Evolutionary conservation across 37 sponge, comb jelly and placozoan genomes (phyloP).

Genomic region (Spongilla lacustris): DNA sequence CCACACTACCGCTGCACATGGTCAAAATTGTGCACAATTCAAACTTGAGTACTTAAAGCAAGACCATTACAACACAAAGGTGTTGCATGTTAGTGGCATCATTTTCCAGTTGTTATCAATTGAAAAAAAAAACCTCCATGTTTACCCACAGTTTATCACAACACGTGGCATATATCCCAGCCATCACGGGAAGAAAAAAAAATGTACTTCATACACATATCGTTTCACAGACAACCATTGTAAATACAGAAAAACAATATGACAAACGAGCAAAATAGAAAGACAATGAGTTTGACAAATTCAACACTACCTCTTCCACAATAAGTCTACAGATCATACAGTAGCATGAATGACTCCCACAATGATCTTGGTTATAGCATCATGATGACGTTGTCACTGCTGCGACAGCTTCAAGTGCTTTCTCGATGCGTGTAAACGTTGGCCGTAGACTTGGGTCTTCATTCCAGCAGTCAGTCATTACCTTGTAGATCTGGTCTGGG

Average conservation of each 20-base stretch:
- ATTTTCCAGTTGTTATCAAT: too few relatives aligned
- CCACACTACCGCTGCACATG: too few relatives aligned
- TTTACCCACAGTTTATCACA: too few relatives aligned
- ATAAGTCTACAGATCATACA: neutral
- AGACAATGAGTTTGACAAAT: neutral
- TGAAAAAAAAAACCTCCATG: neutral
- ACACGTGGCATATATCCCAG: too few relatives aligned
- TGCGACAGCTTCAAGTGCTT: conserved; percentile 23
- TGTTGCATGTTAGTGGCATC: too few relatives aligned
- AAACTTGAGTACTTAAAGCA: too few relatives aligned
- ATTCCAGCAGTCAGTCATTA: conserved; percentile 92
- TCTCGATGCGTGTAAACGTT: conserved; percentile 68
- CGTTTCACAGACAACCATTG: neutral
- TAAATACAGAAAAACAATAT: neutral
- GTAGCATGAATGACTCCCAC: neutral
- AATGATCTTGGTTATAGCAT: neutral
- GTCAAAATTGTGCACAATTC: too few relatives aligned
- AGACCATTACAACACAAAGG: too few relatives aligned
- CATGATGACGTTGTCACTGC: neutral
- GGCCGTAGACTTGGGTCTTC: conserved; percentile 75
- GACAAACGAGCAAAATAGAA: neutral
- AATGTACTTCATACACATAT: neutral
- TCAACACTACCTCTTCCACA: neutral
- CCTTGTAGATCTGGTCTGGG: conserved; percentile 73
- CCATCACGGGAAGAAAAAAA: too few relatives aligned